Evolutionary conservation across 1,140 invertebrate species (phyloP).

Genomic region (Drosophila leontia): DNA sequence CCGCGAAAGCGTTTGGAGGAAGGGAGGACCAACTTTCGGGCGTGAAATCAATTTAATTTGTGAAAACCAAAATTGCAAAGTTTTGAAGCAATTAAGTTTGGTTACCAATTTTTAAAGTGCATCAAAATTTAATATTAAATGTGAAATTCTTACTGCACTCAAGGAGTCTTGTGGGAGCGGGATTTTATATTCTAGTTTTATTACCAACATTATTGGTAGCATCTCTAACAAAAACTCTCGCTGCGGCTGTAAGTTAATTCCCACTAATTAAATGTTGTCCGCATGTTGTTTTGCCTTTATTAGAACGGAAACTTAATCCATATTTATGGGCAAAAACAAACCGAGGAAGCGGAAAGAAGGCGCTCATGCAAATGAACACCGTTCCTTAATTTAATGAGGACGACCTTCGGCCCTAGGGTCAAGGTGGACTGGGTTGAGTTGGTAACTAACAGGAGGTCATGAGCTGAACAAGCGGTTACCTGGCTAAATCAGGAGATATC

Average conservation of each 20-base stretch:
- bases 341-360: conserved; percentile 9
- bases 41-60: conserved; percentile 20
- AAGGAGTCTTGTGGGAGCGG: not conserved
- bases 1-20: conserved; percentile 3
- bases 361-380: conserved; percentile 55
- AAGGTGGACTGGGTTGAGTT: conserved; percentile 8
- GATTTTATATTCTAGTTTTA: not conserved
- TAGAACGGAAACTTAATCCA: conserved; percentile 48
- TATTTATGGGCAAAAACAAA: conserved; percentile 38
- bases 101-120: not conserved
- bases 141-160: not conserved
- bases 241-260: conserved; percentile 26
- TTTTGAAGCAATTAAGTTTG: conserved; percentile 3
- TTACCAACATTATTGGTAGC: not conserved
- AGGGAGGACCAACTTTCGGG: conserved; percentile 5
- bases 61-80: conserved; percentile 3
- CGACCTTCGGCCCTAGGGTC: conserved; percentile 20
- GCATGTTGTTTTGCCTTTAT: conserved; percentile 2
- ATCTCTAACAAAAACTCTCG: not conserved
- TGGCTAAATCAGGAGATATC: not conserved
- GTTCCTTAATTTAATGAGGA: conserved; percentile 68
- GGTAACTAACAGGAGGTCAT: not conserved
- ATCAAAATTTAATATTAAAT: conserved; percentile 4
- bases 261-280: conserved; percentile 47
- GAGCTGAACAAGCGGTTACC: no score